Conservation (phyloP, 2,797 vertebrate species). For the Aselliscus stoliczkanus region DNA sequence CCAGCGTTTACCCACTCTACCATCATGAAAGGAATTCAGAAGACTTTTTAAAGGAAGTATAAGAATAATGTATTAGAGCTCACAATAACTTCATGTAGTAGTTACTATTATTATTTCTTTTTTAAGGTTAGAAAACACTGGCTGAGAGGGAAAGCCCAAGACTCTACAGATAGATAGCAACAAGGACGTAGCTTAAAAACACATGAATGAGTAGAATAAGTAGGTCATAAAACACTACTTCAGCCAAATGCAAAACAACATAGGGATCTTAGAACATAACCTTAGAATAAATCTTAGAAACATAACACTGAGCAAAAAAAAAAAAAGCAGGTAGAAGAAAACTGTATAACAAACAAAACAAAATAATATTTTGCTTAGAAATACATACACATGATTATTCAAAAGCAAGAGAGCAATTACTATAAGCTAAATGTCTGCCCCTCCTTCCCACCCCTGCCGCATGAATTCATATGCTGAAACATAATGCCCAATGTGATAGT, state of each 20-base stretch:
- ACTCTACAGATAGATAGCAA: neutral
- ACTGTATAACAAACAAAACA: constrained; percentile 38
- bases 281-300: constrained; percentile 25
- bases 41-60: neutral
- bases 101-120: constrained; percentile 22
- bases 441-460: no score
- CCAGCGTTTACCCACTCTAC: no score
- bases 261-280: constrained; percentile 32
- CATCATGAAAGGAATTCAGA: neutral
- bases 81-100: neutral
- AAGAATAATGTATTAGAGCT: neutral
- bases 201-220: neutral
- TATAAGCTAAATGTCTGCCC: neutral
- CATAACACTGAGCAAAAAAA: neutral
- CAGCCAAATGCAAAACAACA: neutral
- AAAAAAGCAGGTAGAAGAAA: constrained; percentile 29
- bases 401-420: neutral
- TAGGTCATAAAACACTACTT: constrained; percentile 1
- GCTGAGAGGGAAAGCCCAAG: neutral
- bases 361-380: constrained; percentile 21
- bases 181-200: neutral
- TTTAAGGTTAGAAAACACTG: constrained; percentile 1
- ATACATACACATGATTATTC: neutral
- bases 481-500: neutral
- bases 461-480: neutral